Percentiles rank a stretch among this genome's conserved stretches.
phyloP scores from a whole-genome alignment of 1,140 invertebrate species.

The Pectinophora gossypiella region DNA sequence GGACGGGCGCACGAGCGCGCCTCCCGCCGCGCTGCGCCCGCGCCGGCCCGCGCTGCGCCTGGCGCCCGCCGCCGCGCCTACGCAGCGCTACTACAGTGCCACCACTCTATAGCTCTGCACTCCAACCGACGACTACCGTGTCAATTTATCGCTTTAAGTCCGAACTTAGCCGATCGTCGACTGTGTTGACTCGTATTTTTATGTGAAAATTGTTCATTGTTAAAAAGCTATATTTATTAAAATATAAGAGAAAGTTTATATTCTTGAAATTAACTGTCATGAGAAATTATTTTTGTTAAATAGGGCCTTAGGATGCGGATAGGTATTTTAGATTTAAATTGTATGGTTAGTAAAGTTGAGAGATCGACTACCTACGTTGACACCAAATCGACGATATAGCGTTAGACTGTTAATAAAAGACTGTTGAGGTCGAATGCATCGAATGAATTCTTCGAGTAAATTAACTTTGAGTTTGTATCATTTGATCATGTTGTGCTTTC shows the following conservation, averaged over 20 bases:
- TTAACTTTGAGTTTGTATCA: slow-evolving; percentile 41
- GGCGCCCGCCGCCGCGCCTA: slow-evolving; percentile 12
- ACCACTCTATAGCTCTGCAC: slow-evolving; percentile 58
- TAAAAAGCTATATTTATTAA: slow-evolving; percentile 68
- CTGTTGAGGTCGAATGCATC: slow-evolving; percentile 66
- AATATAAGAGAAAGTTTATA: slow-evolving; percentile 58
- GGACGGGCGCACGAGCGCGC: slow-evolving; percentile 77
- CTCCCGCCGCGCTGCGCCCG: slow-evolving; percentile 24
- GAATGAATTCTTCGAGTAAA: slow-evolving; percentile 52
- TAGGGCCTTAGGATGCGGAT: slow-evolving; percentile 58
- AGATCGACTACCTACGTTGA: slow-evolving; percentile 54
- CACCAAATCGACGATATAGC: slow-evolving; percentile 45
- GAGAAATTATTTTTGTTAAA: slow-evolving; percentile 61
- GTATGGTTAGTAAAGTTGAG: slow-evolving; percentile 54
- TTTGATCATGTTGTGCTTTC: slow-evolving; percentile 67
- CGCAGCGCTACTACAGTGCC: slow-evolving; percentile 49
- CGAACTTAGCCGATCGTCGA: slow-evolving; percentile 56
- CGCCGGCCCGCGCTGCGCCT: slow-evolving; percentile 27
- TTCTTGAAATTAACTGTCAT: slow-evolving; percentile 52
- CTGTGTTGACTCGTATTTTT: slow-evolving; percentile 62
- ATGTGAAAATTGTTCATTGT: slow-evolving; percentile 64
- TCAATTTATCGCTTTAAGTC: slow-evolving; percentile 67
- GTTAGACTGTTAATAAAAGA: slow-evolving; percentile 65
- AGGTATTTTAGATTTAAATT: slow-evolving; percentile 54
- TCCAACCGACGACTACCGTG: slow-evolving; percentile 44